A percentile compares a stretch with the other conserved stretches of the same genome.
These are phyloP conservation scores for Pseudopodoces humilis DNA, from an alignment of 2,113 vertebrate species.

Conservation along the genomic window DNA sequence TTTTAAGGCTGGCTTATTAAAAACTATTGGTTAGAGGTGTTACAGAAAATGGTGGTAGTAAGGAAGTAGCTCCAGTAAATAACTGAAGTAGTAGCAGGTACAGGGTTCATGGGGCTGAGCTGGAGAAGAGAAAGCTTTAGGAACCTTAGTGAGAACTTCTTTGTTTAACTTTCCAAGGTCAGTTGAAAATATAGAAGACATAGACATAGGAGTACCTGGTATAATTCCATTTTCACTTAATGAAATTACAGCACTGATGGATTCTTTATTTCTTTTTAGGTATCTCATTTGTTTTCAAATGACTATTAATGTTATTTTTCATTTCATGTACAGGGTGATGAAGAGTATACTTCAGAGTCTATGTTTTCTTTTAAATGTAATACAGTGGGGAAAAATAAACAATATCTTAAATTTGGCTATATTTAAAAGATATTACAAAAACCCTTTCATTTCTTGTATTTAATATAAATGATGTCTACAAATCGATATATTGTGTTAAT, in stretches of 20 bases:
- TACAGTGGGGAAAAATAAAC: background rate
- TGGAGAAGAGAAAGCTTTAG: slow-evolving; percentile 53
- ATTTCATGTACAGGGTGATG: background rate
- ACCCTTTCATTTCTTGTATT: background rate
- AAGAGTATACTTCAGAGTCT: background rate
- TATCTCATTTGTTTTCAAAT: background rate
- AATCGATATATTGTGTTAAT: background rate
- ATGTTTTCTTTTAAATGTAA: background rate
- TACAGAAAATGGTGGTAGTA: slow-evolving; percentile 28
- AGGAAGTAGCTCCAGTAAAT: background rate
- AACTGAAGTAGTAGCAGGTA: background rate
- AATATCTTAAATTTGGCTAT: background rate
- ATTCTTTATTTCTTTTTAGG: background rate
- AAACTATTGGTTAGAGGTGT: slow-evolving; percentile 73
- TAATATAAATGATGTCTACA: background rate
- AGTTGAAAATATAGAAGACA: background rate
- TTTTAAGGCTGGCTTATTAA: slow-evolving; percentile 70
- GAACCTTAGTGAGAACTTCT: slow-evolving; percentile 50
- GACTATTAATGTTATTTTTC: background rate
- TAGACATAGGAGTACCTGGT: background rate
- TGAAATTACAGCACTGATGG: background rate
- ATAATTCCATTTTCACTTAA: background rate
- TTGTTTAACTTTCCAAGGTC: slow-evolving; percentile 19
- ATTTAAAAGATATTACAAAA: background rate
- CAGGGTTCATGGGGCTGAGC: slow-evolving; percentile 63